Evolutionary conservation across 2,888 invertebrate species (phyloP).

Genomic region (Drosophila barbarae): DNA sequence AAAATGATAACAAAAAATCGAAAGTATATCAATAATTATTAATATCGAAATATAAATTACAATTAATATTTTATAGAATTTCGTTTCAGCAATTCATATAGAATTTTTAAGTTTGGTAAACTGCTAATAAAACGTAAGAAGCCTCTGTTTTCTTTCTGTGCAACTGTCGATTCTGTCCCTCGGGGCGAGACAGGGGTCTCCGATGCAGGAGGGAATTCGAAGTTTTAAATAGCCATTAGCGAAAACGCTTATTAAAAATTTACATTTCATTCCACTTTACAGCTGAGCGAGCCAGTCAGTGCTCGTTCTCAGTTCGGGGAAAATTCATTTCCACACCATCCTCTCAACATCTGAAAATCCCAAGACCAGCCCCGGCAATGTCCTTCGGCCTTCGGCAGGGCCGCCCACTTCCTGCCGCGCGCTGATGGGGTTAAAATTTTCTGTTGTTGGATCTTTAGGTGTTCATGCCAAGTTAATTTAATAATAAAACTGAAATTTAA

Average conservation of each 20-base stretch:
- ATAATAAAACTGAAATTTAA: slow-evolving; percentile 78
- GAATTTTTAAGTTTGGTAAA: no score
- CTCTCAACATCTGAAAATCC: slow-evolving; percentile 14
- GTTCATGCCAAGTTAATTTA: slow-evolving; percentile 78
- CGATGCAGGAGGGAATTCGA: slow-evolving; percentile 48
- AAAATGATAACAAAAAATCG: not conserved
- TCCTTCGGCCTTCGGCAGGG: slow-evolving; percentile 17
- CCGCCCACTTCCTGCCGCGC: slow-evolving; percentile 27
- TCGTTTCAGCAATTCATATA: not conserved
- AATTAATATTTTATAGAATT: not conserved
- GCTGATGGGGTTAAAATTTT: slow-evolving; percentile 45
- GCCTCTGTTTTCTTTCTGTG: not conserved
- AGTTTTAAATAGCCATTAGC: slow-evolving; percentile 79
- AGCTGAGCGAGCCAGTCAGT: slow-evolving; percentile 59
- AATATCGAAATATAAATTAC: not conserved
- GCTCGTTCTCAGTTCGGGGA: slow-evolving; percentile 36
- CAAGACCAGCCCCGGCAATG: not conserved
- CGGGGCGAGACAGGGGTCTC: slow-evolving; percentile 7
- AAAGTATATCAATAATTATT: not conserved
- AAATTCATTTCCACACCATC: slow-evolving; percentile 41
- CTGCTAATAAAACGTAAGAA: not conserved
- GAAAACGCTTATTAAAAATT: slow-evolving; percentile 79
- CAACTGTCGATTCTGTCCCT: slow-evolving; percentile 50
- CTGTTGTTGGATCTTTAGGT: slow-evolving; percentile 73
- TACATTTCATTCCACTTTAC: slow-evolving; percentile 78